Base-by-base conservation (phyloP, 2,888 invertebrate species). In the Nowickia ferox region DNA sequence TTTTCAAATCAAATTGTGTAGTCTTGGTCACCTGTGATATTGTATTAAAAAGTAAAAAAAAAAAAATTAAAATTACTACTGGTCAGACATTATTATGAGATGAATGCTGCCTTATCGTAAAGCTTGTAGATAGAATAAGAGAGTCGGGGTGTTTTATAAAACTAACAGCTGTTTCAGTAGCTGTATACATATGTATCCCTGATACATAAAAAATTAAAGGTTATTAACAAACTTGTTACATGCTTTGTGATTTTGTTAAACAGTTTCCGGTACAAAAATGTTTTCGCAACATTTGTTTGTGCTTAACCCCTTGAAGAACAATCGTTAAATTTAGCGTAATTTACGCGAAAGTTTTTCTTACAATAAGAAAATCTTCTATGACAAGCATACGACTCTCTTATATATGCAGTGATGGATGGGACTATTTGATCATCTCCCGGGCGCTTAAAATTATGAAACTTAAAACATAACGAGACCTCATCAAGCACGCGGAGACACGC, bases 191-290 rank as follows among this genome's bases (percentile, higher is more conserved):
- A 22, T 2, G 2, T 2, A 76, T 0, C 44, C 19, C 30, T 44
- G 9, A 17, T 44, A 44, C 55, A 57, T 40, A 46, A n/a, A 76
- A 46, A 38, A 55, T 42, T 10, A 65, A 57, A 59, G 66, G 80
- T 74, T 59, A 75, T 68, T 81, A 75, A 17, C 68, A 75, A 81
- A 76, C 68, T 75, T 81, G 59, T 5, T n/a, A 68, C 66, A 68
- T 61, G 51, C 48, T 80, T 80, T 66, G 51, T 30, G 42, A 76
- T 68, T 68, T 68, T 81, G 48, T 48, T 40, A 17, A 68, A 78
- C 51, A 65, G 46, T 78, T 57, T 65, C 40, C 55, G 46, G 65
- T 72, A 57, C 10, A 71, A 63, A 38, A n/a, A 46, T 65, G 13
- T 19, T 15, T 69, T 69, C 15, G 19, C 19, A 22, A 40, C 40